Base-by-base conservation (phyloP, 1,140 invertebrate species). In the Drosophila melanogaster region DNA sequence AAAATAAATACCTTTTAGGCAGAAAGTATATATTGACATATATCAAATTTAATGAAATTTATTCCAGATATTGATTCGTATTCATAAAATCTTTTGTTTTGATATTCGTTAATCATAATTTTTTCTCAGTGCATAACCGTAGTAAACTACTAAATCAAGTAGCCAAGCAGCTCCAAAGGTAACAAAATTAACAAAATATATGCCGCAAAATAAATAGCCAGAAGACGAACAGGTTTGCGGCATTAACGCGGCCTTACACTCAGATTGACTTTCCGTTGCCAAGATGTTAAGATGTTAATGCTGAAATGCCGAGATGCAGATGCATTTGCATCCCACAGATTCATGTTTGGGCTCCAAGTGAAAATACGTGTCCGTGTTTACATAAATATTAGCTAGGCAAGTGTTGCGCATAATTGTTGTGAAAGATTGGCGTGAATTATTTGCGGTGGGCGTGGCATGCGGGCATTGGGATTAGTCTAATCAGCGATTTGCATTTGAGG, bases 361-460 rank as follows among this genome's bases (percentile, higher is more conserved):
- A 70, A 70, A 57, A 70, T 40, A 38, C 66, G 38, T 56, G 49
- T 56, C 33, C 41, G 35, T 47, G 67, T 78, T 70, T 67, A 57
- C 69, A 60, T 62, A 75, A 87, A 77, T 85, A 77, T 69, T 69
- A 35, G 60, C 46, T 44, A 50, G 51, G 51, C 62, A 64, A 66
- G 71, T 66, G 57, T 75, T 81, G 83, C 79, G 70, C 79, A 87
- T 87, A 85, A 87, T 81, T 86, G 73, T 81, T 61, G 78, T 35
- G 53, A 46, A 85, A 77, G 67, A 66, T 59, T 24, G 58, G 56
- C 61, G 55, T 76, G 44, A 72, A 58, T 65, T 79, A 86, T 79
- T 71, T 69, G 55, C 50, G 56, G 58, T 62, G 58, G 79, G 83
- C 83, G 79, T 67, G 61, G 53, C 60, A 44, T 33, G 44, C 38